Conservation (phyloP, 2,888 invertebrate genomes). For the Elaeidobius kamerunicus region DNA sequence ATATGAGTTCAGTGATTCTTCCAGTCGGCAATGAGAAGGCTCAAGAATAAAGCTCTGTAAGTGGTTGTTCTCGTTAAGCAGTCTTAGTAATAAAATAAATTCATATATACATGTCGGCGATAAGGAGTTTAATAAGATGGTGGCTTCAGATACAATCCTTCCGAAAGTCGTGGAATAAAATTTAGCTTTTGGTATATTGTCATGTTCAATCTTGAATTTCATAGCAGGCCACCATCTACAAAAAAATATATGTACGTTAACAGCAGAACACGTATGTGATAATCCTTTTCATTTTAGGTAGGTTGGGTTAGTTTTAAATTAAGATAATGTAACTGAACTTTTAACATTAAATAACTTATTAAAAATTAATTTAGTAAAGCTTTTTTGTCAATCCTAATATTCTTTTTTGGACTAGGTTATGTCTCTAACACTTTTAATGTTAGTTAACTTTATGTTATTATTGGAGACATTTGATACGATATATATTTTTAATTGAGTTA, state of each 20-base stretch:
- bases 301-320: too few species aligned
- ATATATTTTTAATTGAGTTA: too few species aligned
- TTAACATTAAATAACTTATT: too few species aligned
- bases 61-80: constrained; percentile 46
- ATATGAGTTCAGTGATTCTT: constrained; percentile 24
- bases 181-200: constrained; percentile 42
- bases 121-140: constrained; percentile 45
- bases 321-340: too few species aligned
- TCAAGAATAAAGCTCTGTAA: constrained; percentile 46
- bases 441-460: too few species aligned
- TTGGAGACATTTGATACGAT: too few species aligned
- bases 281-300: too few species aligned
- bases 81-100: constrained; percentile 45
- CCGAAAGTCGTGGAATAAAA: constrained; percentile 45
- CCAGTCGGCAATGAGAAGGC: constrained; percentile 48
- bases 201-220: constrained; percentile 44
- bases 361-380: too few species aligned
- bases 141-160: constrained; percentile 44
- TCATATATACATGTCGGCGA: constrained; percentile 45
- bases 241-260: constrained; percentile 27
- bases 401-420: too few species aligned
- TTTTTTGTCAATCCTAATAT: too few species aligned
- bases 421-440: too few species aligned
- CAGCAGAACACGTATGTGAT: too few species aligned
- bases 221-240: constrained; percentile 48